Evolutionary conservation across 2,797 vertebrate species (phyloP), one percentile per base, ranked within the genome.

Genomic region (Falco novaeseelandiae): DNA sequence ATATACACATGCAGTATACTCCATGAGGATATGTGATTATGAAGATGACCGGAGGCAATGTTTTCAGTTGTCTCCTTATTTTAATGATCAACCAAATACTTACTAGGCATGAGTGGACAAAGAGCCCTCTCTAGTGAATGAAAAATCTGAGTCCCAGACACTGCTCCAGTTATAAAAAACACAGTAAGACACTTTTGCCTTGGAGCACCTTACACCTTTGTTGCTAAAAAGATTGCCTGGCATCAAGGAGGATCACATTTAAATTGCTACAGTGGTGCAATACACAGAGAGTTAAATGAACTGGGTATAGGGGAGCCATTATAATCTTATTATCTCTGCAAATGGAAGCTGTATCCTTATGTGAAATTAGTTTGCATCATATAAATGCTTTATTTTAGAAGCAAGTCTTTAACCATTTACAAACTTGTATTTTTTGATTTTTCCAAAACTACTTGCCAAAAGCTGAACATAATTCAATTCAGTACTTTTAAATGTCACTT

Each of bases 401-500:
- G 62, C 20, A 79, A 76, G 12, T 48, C 59, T 54, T 89, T 91
- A 93, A 90, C 70, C 48, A 66, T 93, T 90, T 95, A 11, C 54
- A 89, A 87, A 77, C 20, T 36, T 70, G 9, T 59, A 38, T 2
- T 52, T 67, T 67, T 90, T 83, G 30, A 16, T 71, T 86, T 85
- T 93, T 83, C 21, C 32, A 71, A 74, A 81, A 55, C 38, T 48
- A 8, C 54, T 66, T 90, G 76, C 69, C 66, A 79, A 79, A 84
- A 84, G 26, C 32, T 51, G 32, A 90, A 36, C 42, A 48, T 8
- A 58, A 19, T 87, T 90, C 21, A 84, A 14, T 73, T 84, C 58
- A 62, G 38, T 48, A 21, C 63, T 90, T 89, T 73, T 70, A 97
- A 97, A 84, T 90, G 48, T 36, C 55, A 67, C 30, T 93, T 92